A percentile compares a stretch with the other conserved stretches of the same genome.
Evolutionary conservation across 2,888 invertebrate species (phyloP).

Genomic region (Patella ulyssiponensis): DNA sequence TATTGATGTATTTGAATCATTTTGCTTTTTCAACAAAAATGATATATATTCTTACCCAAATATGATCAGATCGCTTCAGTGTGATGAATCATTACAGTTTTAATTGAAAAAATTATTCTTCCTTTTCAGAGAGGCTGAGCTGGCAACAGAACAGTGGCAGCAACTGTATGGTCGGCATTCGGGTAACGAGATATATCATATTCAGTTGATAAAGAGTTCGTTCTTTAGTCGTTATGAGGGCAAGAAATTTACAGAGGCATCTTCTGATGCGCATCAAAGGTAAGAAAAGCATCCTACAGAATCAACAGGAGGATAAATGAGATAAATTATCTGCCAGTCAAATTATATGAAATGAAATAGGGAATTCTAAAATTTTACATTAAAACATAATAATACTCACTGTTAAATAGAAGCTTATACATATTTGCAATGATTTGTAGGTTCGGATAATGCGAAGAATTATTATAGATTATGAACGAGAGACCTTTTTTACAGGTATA

Average conservation of each 20-base stretch:
- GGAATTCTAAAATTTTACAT: background rate
- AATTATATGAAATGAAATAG: background rate
- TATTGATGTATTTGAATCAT: no score
- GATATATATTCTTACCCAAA: no score
- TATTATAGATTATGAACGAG: no score
- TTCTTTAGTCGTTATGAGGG: slow-evolving; percentile 99
- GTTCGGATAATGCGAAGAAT: no score
- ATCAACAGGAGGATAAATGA: background rate
- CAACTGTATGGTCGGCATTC: slow-evolving; percentile 97
- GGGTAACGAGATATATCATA: slow-evolving; percentile 99
- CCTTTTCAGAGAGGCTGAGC: slow-evolving; percentile 86
- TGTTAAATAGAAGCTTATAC: slow-evolving; percentile 14
- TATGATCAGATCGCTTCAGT: no score
- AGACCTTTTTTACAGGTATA: no score
- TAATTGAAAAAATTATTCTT: no score
- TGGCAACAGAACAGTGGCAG: slow-evolving; percentile 97
- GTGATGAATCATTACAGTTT: no score
- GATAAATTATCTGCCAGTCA: background rate
- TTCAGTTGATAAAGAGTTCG: slow-evolving; percentile 91
- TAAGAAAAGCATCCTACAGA: slow-evolving; percentile 71
- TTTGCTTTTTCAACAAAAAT: no score
- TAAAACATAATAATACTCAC: background rate
- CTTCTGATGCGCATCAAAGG: slow-evolving; percentile 98
- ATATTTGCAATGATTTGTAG: background rate
- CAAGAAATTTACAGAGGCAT: slow-evolving; percentile 98